phyloP scores from a whole-genome alignment of 2,113 vertebrate genomes.

The Ammodytes marinus region DNA sequence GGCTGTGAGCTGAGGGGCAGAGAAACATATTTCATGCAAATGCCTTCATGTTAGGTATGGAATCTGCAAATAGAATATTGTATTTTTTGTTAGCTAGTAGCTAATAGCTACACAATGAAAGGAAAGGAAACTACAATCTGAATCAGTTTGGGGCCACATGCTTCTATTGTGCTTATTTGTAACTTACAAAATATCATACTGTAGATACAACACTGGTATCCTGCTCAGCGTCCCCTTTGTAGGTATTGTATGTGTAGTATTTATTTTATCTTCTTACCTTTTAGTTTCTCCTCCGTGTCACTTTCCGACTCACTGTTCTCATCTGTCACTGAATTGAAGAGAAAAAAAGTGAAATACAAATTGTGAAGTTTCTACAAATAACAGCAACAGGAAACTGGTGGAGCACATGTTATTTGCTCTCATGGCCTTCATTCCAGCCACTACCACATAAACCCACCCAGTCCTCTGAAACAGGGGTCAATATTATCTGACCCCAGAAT shows the following conservation, averaged over 20 bases:
- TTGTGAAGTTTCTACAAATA: conserved; percentile 9
- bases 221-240: background rate
- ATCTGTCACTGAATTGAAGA: conserved; percentile 88
- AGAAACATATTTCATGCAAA: conserved; percentile 15
- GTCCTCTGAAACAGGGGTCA: conserved; percentile 47
- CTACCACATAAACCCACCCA: conserved; percentile 25
- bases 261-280: conserved; percentile 85
- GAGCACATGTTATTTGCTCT: conserved; percentile 10
- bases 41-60: background rate
- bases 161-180: background rate
- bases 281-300: conserved; percentile 95
- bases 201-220: background rate
- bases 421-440: conserved; percentile 25
- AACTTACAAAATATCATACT: background rate
- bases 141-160: background rate
- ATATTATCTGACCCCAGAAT: conserved; percentile 51
- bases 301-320: conserved; percentile 98
- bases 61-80: conserved; percentile 6
- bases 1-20: conserved; percentile 90
- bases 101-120: background rate
- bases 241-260: background rate
- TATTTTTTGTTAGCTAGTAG: background rate
- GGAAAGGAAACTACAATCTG: background rate
- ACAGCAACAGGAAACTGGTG: conserved; percentile 33
- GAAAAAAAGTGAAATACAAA: conserved; percentile 10